Base-by-base conservation (phyloP, 2,113 vertebrate species). In the Ochotona curzoniae region DNA sequence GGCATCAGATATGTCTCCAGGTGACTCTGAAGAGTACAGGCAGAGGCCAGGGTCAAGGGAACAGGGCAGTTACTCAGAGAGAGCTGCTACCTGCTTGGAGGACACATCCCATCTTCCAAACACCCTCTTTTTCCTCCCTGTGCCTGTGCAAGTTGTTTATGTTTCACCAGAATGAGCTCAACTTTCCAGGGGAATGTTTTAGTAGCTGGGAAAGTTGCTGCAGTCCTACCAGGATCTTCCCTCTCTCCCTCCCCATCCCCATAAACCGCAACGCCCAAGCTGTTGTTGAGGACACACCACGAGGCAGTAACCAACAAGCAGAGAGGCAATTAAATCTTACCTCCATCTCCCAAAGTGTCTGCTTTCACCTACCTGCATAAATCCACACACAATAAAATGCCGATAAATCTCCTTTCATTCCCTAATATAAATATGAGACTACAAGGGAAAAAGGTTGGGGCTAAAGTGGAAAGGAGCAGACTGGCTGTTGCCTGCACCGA, bases 351-450 rank as follows among this genome's bases (percentile, higher is more conserved):
- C 93, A 96, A 94, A 57, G 96, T 93, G 79, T 83, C 87, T 97
- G 74, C 30, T 66, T 84, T 69, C 15, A 71, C 32, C 4, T 88
- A 92, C 80, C 1, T 1, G 38, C 73, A 54, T 82, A 96, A 92
- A 97, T 94, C 97, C 95, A 97, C 96, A 97, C 80, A 30, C 97
- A 97, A 97, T 98, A 98, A 98, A 98, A 96, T 96, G 90, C 69
- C 97, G 90, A 95, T 82, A 97, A 96, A 97, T 93, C 93, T 71
- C 71, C 93, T 97, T 98, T 98, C 90, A 97, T 96, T 98, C 97
- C 95, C 91, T 78, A 4, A 69, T 87, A 90, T 97, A 97, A 98
- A 97, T 93, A 96, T 87, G 86, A 63, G 82, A 47, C 49, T 89
- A 83, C 25, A 30, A 54, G 12, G 57, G 63, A 95, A 38, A 47